phyloP scores from a whole-genome alignment of 2,797 vertebrate genomes.

The Helostoma temminkii region DNA sequence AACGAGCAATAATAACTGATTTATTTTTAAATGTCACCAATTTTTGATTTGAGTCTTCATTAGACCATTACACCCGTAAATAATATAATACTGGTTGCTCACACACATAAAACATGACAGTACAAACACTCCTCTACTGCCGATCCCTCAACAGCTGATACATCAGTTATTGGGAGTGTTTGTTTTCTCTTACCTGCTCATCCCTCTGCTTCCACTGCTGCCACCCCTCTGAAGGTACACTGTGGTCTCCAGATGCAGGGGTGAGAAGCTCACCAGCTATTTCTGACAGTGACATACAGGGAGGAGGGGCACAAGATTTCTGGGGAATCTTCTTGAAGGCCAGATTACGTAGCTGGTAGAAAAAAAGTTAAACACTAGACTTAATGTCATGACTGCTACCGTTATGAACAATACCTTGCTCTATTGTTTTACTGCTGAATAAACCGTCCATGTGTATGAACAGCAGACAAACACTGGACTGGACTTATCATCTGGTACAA shows the following conservation, averaged over 20 bases:
- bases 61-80: too few species aligned
- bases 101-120: neutral
- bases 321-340: slow-evolving; percentile 97
- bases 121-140: neutral
- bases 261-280: slow-evolving; percentile 87
- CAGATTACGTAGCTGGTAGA: slow-evolving; percentile 90
- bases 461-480: neutral
- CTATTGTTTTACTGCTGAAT: neutral
- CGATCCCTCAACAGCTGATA: neutral
- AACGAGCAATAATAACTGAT: too few species aligned
- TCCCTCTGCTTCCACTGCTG: slow-evolving; percentile 95
- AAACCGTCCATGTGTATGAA: neutral
- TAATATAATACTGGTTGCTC: neutral
- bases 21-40: too few species aligned
- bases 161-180: neutral
- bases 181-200: slow-evolving; percentile 86
- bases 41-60: too few species aligned
- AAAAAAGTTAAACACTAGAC: neutral
- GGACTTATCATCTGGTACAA: too few species aligned
- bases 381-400: neutral
- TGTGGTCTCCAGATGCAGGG: slow-evolving; percentile 72
- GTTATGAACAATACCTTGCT: neutral
- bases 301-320: slow-evolving; percentile 83
- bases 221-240: slow-evolving; percentile 87
- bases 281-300: slow-evolving; percentile 76